phyloP scores from a whole-genome alignment of 2,113 vertebrate genomes.

The Saguinus imperator region DNA sequence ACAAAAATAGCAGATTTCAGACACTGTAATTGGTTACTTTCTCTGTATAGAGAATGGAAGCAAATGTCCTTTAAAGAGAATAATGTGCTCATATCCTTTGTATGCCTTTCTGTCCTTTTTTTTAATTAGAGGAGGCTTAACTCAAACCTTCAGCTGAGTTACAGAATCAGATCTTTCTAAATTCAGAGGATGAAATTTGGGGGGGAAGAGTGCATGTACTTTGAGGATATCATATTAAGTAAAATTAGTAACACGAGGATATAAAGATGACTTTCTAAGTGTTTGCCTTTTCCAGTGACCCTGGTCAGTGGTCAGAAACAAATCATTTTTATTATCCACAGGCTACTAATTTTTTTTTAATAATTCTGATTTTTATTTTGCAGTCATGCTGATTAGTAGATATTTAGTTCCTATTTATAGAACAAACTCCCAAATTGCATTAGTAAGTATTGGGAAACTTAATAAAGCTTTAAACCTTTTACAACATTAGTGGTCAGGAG shows the following conservation, averaged over 20 bases:
- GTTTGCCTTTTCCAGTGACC: background rate
- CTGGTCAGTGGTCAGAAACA: background rate
- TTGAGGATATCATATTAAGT: background rate
- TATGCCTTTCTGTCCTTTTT: rapidly evolving
- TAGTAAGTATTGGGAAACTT: background rate
- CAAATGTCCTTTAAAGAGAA: background rate
- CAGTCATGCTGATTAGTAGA: background rate
- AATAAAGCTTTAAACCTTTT: background rate
- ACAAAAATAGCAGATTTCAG: background rate
- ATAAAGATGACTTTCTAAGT: too few species aligned
- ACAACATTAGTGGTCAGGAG: background rate
- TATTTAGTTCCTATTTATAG: background rate
- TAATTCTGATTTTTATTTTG: background rate
- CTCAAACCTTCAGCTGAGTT: background rate
- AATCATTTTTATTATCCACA: background rate
- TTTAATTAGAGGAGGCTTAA: background rate
- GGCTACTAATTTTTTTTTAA: background rate
- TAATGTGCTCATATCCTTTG: background rate
- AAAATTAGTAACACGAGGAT: too few species aligned
- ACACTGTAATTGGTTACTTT: background rate
- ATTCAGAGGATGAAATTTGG: background rate
- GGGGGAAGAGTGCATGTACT: background rate
- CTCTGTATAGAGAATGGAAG: background rate
- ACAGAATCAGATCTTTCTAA: background rate
- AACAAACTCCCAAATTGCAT: background rate